These are phyloP conservation scores for Phalacrocorax carbo DNA, from an alignment of 2,113 vertebrate species.

Conservation along the genomic window DNA sequence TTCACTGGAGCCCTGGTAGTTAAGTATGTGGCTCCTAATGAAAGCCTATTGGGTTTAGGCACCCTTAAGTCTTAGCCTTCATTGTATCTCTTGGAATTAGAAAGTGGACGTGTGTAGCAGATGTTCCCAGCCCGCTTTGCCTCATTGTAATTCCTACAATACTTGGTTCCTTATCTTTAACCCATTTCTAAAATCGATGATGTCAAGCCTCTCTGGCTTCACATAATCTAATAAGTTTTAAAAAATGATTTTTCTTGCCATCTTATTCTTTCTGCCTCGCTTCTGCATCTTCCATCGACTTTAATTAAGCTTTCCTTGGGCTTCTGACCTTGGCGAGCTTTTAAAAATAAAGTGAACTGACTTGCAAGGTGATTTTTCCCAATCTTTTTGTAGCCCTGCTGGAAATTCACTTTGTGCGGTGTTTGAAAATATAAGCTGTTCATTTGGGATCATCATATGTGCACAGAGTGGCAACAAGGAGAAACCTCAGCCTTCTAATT, in stretches of 20 bases:
- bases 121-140: not conserved
- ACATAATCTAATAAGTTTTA: slow-evolving; percentile 54
- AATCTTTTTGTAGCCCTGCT: slow-evolving; percentile 21
- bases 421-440: slow-evolving; percentile 18
- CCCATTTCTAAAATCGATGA: slow-evolving; percentile 66
- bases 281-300: slow-evolving; percentile 61
- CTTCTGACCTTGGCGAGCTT: slow-evolving; percentile 62
- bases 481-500: not conserved
- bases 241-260: slow-evolving; percentile 56
- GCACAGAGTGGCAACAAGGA: not conserved
- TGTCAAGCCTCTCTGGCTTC: slow-evolving; percentile 56
- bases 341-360: slow-evolving; percentile 66
- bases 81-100: not conserved
- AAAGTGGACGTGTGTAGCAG: not conserved
- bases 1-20: not conserved
- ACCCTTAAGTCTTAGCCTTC: not conserved
- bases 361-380: slow-evolving; percentile 54
- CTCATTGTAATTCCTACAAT: slow-evolving; percentile 60
- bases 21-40: not conserved
- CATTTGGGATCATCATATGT: slow-evolving; percentile 6
- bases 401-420: slow-evolving; percentile 23
- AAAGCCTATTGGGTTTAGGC: not conserved
- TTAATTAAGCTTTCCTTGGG: slow-evolving; percentile 69
- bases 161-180: slow-evolving; percentile 60
- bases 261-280: slow-evolving; percentile 31